Base-by-base conservation (phyloP, 2,888 invertebrate genomes). In the Tethea ocularis region DNA sequence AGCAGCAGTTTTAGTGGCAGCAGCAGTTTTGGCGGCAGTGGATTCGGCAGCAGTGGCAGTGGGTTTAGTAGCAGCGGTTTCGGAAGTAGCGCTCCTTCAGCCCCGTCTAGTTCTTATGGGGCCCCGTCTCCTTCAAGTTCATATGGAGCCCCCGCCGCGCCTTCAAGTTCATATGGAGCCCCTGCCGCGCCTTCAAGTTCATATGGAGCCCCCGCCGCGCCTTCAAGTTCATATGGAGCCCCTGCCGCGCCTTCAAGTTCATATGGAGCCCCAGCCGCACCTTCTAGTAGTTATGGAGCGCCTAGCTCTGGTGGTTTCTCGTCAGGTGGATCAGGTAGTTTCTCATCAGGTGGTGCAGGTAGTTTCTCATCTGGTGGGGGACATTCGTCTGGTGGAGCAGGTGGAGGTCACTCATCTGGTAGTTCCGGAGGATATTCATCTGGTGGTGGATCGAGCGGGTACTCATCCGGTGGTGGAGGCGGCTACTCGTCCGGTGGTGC, bases 11-110 rank as follows among this genome's bases (percentile, higher is more conserved):
- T 73, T 52, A 59, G 75, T 62, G 15, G 33, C 13, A 13, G 33
- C 33, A 13, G 33, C 33, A 13, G 87, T 3, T 73, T 73, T 46
- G 59, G 75, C 61, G 13, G 66, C 64, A 29, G 84, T 82, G 57
- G 63, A 24, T 66, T 72, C 22, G 71, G 76, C 33, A 65, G 77
- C 56, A 86, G 90, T 22, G 61, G 78, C 20, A 74, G 78, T 17
- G 67, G 74, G 29, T 84, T 57, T n/a, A 79, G 79, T 15, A 61
- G 74, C 56, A 89, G 92, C 11, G 83, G 81, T 8, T 91, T 91
- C 1, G 82, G 87, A n/a, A 80, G 82, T 33, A 87, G 86, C 56
- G 91, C 93, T 1, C 71, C 84, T 68, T 88, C 89, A 24, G 70
- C 74, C 57, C 81, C 74, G 63, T 75, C 82, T 33, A 77, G 80